Base-by-base conservation (phyloP, 2,888 invertebrate genomes). In the Neelides folsomi region DNA sequence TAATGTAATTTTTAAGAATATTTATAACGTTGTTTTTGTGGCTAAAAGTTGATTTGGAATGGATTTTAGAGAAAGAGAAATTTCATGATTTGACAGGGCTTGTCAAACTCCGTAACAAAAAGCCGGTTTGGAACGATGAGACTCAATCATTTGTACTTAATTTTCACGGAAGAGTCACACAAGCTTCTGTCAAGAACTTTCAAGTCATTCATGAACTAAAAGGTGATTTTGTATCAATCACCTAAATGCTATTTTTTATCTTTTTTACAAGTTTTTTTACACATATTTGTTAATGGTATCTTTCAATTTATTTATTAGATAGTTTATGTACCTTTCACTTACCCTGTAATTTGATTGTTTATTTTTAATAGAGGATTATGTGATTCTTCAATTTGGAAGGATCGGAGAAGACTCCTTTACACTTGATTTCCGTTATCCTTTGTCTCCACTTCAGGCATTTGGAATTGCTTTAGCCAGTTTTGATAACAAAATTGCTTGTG, bases 111-210 rank as follows among this genome's bases (percentile, higher is more conserved):
- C 92, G 93, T 69, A 98, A 98, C 71, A 98, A 98, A 73, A 92
- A 93, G 0, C 98, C 98, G 0, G 88, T 94, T 0, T 98, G 98
- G 98, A 98, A 94, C 71, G 95, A 95, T 66, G 98, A 99, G 66
- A 94, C 95, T 0, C 98, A 99, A 70, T 95, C 95, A 0, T 99
- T 97, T 70, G 97, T 98, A 6, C 78, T 99, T 27, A 99, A 99
- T 73, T 99, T 99, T 74, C 94, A 95, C 68, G 98, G 98, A 0
- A 77, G 98, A 49, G 98, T 99, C 0, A 98, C 97, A 0, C 95
- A 95, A 73, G 97, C 98, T 20, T 97, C 95, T 49, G 98, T 99
- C 2, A 99, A 99, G 71, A 99, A 99, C 76, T 99, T 99, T 71
- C 98, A 99, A 76, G 84, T 99, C 44, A 93, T 98, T 13, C 95